phyloP scores from a whole-genome alignment of 2,797 vertebrate genomes.

The Phoeniculus purpureus region DNA sequence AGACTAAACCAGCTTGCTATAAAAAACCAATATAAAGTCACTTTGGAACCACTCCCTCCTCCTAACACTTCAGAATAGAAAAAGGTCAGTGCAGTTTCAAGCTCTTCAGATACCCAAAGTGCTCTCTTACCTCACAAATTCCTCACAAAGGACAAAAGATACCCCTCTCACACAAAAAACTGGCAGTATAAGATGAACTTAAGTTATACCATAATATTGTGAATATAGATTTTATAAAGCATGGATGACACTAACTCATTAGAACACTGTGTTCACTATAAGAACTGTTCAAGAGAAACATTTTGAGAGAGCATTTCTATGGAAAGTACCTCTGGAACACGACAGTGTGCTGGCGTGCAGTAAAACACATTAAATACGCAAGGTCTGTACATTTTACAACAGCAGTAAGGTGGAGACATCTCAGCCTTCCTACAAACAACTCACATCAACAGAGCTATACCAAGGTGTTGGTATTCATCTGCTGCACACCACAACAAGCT shows the following conservation, averaged over 20 bases:
- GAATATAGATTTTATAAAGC: not conserved
- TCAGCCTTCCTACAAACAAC: not conserved
- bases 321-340: not conserved
- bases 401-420: not conserved
- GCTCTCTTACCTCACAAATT: not conserved
- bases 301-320: not conserved
- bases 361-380: fast-evolving
- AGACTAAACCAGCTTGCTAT: not conserved
- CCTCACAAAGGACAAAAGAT: not conserved
- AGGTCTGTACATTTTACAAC: fast-evolving
- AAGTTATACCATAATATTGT: not conserved
- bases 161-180: not conserved
- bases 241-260: not conserved
- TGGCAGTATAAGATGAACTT: not conserved
- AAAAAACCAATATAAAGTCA: not conserved
- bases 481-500: not conserved
- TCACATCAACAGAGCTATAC: not conserved
- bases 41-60: not conserved
- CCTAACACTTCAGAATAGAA: not conserved
- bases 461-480: not conserved
- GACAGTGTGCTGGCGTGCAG: not conserved
- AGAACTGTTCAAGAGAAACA: not conserved
- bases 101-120: not conserved
- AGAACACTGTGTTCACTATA: not conserved
- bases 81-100: not conserved